Evolutionary conservation across 2,797 vertebrate species (phyloP).

Genomic region (Huso huso): DNA sequence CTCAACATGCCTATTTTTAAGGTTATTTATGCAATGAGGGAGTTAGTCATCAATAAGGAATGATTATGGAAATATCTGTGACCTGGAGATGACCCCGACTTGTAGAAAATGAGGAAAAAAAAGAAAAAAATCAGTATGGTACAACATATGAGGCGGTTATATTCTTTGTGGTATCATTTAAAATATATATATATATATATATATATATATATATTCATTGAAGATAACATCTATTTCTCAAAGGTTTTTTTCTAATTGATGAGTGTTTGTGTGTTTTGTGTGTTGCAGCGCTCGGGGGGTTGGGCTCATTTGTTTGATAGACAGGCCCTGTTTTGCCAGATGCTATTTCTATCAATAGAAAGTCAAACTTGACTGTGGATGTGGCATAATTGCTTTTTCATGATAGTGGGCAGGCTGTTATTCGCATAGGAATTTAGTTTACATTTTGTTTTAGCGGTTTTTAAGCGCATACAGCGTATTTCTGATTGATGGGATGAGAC

Average conservation of each 20-base stretch:
- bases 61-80: too few species aligned
- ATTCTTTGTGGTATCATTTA: not conserved
- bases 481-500: slow-evolving; percentile 13
- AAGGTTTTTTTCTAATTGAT: slow-evolving; percentile 14
- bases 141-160: too few species aligned
- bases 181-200: slow-evolving; percentile 12
- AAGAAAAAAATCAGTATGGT: too few species aligned
- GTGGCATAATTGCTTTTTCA: slow-evolving; percentile 70
- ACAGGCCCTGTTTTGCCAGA: slow-evolving; percentile 44
- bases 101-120: too few species aligned
- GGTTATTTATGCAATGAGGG: not conserved
- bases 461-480: too few species aligned
- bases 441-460: slow-evolving; percentile 14
- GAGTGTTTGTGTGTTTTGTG: not conserved
- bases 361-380: slow-evolving; percentile 51
- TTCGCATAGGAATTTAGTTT: slow-evolving; percentile 47
- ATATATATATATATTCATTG: slow-evolving; percentile 13
- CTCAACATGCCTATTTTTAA: not conserved
- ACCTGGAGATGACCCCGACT: too few species aligned
- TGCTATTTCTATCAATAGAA: slow-evolving; percentile 35
- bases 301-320: slow-evolving; percentile 59
- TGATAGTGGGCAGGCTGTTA: slow-evolving; percentile 56
- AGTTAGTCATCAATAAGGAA: too few species aligned
- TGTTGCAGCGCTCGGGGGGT: slow-evolving; percentile 42
- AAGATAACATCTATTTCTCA: slow-evolving; percentile 22